A percentile compares a stretch with the other conserved stretches of the same genome.
Evolutionary conservation across 2,797 vertebrate genomes (phyloP).

Genomic region (Microcaecilia unicolor): DNA sequence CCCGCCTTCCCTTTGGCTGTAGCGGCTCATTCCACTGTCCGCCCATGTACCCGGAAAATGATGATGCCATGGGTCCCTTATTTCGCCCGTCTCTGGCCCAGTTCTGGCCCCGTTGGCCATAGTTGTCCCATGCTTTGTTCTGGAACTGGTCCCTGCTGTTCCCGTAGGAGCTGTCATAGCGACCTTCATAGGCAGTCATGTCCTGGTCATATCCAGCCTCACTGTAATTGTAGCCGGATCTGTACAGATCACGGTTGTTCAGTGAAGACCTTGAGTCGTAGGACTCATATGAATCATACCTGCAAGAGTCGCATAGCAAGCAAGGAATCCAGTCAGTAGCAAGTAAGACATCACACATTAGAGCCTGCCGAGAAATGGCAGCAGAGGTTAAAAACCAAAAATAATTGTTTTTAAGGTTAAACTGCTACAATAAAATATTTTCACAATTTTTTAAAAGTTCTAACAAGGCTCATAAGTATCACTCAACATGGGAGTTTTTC

Average conservation of each 20-base stretch:
- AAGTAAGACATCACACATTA: neutral
- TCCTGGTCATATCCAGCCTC: slow-evolving; percentile 71
- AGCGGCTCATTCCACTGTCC: slow-evolving; percentile 60
- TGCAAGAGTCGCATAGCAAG: slow-evolving; percentile 51
- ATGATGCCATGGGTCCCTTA: slow-evolving; percentile 25
- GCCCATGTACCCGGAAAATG: slow-evolving; percentile 61
- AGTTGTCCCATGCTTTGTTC: slow-evolving; percentile 65
- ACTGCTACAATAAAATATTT: too few species aligned
- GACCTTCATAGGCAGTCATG: slow-evolving; percentile 43
- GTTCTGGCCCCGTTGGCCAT: slow-evolving; percentile 61
- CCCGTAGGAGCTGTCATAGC: slow-evolving; percentile 40
- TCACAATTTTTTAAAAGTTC: neutral
- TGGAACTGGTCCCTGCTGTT: slow-evolving; percentile 58
- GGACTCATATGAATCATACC: slow-evolving; percentile 87
- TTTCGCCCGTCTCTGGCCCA: slow-evolving; percentile 47
- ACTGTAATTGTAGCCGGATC: slow-evolving; percentile 76
- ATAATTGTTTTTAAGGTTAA: rapidly evolving
- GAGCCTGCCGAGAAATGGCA: neutral
- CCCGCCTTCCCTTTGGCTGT: slow-evolving; percentile 64
- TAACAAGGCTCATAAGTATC: neutral
- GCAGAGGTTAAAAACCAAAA: neutral
- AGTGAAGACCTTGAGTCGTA: slow-evolving; percentile 77
- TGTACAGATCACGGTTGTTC: slow-evolving; percentile 80
- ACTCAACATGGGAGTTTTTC: rapidly evolving
- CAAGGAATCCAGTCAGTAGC: slow-evolving; percentile 10